Percentiles rank a stretch among this genome's conserved stretches.
These are phyloP conservation scores for Plecotus auritus DNA, from an alignment of 2,113 vertebrate species.

Conservation along the genomic window DNA sequence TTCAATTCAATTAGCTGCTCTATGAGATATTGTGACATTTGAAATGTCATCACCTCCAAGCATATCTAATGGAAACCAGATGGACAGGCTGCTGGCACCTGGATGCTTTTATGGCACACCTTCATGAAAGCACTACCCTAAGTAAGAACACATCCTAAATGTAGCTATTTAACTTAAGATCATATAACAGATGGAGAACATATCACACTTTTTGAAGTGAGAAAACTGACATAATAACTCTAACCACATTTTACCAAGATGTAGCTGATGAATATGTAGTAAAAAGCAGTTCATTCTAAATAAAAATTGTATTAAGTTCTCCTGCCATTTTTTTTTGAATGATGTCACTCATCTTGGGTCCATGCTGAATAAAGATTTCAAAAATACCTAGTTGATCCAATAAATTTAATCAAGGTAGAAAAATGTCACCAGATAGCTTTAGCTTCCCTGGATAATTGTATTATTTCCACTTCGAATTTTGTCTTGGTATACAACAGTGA, in stretches of 20 bases:
- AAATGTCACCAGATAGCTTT: neutral
- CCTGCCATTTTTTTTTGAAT: conserved; percentile 5
- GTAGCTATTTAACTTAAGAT: conserved; percentile 74
- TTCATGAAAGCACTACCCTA: conserved; percentile 75
- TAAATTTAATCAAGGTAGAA: neutral
- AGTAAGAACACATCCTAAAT: conserved; percentile 74
- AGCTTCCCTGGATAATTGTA: neutral
- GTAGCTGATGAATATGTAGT: conserved; percentile 60
- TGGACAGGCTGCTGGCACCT: conserved; percentile 79
- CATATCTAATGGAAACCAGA: conserved; percentile 71
- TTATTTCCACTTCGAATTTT: neutral
- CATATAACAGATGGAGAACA: conserved; percentile 80
- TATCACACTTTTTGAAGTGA: conserved; percentile 71
- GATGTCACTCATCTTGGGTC: neutral
- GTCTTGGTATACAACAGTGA: neutral
- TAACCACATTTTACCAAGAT: conserved; percentile 74
- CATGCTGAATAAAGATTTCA: neutral
- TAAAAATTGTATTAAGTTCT: neutral
- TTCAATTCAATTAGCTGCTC: conserved; percentile 76
- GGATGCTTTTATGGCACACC: conserved; percentile 79
- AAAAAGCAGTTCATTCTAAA: conserved; percentile 56
- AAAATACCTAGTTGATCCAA: neutral
- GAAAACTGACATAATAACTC: conserved; percentile 76
- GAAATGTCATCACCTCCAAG: conserved; percentile 76
- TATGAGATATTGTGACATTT: conserved; percentile 71